phyloP scores from a whole-genome alignment of 2,113 vertebrate genomes.

The Raphicerus campestris region DNA sequence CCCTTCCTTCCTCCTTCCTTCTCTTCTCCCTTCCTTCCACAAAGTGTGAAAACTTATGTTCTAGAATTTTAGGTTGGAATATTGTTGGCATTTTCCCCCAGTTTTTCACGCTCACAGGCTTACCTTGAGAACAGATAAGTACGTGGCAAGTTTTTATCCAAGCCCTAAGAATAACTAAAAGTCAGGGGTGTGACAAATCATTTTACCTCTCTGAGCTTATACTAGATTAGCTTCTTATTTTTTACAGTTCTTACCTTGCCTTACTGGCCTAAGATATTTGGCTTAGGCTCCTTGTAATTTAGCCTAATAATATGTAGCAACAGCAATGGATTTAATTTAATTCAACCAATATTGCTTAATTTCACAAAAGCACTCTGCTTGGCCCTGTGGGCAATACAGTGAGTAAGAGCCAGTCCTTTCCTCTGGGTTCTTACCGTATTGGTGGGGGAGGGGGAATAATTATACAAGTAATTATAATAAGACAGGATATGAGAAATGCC shows the following conservation, averaged over 20 bases:
- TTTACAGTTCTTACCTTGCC: not conserved
- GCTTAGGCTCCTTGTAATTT: not conserved
- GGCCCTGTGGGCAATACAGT: not conserved
- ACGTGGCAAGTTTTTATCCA: not conserved
- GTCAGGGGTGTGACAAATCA: not conserved
- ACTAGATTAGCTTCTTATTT: slow-evolving; percentile 4
- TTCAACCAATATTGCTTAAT: not conserved
- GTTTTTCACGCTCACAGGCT: not conserved
- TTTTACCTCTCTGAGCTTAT: slow-evolving; percentile 13
- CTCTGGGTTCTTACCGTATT: not conserved
- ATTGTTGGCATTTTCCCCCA: not conserved
- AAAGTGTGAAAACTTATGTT: slow-evolving; percentile 14
- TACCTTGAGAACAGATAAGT: not conserved
- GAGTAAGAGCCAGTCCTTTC: not conserved
- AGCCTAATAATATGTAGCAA: not conserved
- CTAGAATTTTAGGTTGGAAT: not conserved
- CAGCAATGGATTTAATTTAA: slow-evolving; percentile 28
- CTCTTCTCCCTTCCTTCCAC: too few relatives aligned
- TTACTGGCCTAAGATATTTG: slow-evolving; percentile 6
- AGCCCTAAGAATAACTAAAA: slow-evolving; percentile 14
- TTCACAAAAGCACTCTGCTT: slow-evolving; percentile 33
- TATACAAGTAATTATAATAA: slow-evolving; percentile 35
- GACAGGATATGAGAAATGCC: slow-evolving; percentile 11
- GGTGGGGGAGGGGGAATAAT: slow-evolving; percentile 4
- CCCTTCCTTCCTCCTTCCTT: not conserved